Base-by-base conservation (phyloP, 2,888 invertebrate species). In the Caenorhabditis sp. region DNA sequence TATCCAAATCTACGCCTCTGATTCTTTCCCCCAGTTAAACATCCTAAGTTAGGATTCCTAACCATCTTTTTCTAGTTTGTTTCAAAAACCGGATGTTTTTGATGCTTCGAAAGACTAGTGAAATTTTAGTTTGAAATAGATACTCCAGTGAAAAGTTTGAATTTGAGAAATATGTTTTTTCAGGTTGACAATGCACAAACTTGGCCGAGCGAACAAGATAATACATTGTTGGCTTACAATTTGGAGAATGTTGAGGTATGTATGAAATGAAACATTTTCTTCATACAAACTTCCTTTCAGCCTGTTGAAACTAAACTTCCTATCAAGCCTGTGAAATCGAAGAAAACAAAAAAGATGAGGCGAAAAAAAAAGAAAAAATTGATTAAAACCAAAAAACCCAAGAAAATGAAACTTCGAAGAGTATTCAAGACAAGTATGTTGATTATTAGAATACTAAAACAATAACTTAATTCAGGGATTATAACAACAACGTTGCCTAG, bases 401-500 rank as follows among this genome's bases (percentile, higher is more conserved):
- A 72, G 54, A 72, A 67, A 67, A 72, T 72, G 72, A 66, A 72
- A 57, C 23, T 72, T 12, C 64, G 72, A 5, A 67, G 72, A 4
- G 27, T 72, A 12, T 72, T 64, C 21, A 72, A 67, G 43, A 72
- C 72, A 31, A 57, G 72, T 72, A 8, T 62, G 72, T 54, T 21
- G 12, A 5, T 49, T 2, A 23, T 19, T 43, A 24, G 24, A n/a
- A 26, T 43, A 23, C 43, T 36, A 54, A 62, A 60, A 55, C 53
- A 66, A 63, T 62, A 21, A 62, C 55, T 54, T 72, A n/a, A n/a
- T 66, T 61, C 64, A 77, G 77, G 70, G 27, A 53, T 67, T 55
- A 66, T 67, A 58, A 60, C 72, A 19, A 72, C 76, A 6, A 70
- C 69, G 14, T 62, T 64, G 37, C 55, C 23, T 53, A 65, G n/a